Evolutionary conservation across 2,797 vertebrate species (phyloP).

Genomic region (Acanthurus tractus): DNA sequence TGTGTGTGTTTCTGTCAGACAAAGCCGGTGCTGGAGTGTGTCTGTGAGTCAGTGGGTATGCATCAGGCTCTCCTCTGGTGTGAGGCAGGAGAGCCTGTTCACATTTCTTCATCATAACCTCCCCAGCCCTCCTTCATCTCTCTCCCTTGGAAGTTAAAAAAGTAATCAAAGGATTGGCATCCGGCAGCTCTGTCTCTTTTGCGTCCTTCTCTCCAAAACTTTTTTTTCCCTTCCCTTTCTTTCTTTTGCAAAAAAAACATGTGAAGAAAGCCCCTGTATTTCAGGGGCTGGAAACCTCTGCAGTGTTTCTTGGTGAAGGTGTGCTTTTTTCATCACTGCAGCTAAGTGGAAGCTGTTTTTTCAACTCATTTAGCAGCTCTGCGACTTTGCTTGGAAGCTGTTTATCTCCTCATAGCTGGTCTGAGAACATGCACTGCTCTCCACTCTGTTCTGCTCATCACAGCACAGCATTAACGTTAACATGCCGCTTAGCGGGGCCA

Average conservation of each 20-base stretch:
- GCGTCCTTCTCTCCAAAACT: conserved; percentile 34
- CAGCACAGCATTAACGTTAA: conserved; percentile 58
- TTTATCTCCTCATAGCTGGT: conserved; percentile 61
- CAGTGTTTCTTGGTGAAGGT: conserved; percentile 46
- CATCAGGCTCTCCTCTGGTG: conserved; percentile 48
- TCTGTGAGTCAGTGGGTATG: conserved; percentile 27
- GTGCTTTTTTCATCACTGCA: conserved; percentile 55
- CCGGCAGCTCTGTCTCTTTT: conserved; percentile 49
- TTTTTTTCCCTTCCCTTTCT: conserved; percentile 22
- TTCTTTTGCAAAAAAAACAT: conserved; percentile 62
- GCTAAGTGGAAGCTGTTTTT: conserved; percentile 67
- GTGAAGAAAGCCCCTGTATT: conserved; percentile 51
- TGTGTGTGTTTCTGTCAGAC: conserved; percentile 2
- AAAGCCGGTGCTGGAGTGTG: conserved; percentile 10
- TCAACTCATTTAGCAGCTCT: conserved; percentile 63
- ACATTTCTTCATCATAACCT: conserved; percentile 73
- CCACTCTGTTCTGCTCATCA: conserved; percentile 39
- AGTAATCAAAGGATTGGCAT: conserved; percentile 69
- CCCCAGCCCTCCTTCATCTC: conserved; percentile 63
- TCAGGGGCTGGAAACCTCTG: conserved; percentile 51
- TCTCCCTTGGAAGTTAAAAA: conserved; percentile 72
- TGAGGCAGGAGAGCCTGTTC: conserved; percentile 61
- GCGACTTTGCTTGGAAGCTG: conserved; percentile 13
- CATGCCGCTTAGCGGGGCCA: conserved; percentile 48
- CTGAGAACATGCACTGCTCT: conserved; percentile 21